phyloP scores from a whole-genome alignment of 2,113 vertebrate species.

The Laticauda colubrina region DNA sequence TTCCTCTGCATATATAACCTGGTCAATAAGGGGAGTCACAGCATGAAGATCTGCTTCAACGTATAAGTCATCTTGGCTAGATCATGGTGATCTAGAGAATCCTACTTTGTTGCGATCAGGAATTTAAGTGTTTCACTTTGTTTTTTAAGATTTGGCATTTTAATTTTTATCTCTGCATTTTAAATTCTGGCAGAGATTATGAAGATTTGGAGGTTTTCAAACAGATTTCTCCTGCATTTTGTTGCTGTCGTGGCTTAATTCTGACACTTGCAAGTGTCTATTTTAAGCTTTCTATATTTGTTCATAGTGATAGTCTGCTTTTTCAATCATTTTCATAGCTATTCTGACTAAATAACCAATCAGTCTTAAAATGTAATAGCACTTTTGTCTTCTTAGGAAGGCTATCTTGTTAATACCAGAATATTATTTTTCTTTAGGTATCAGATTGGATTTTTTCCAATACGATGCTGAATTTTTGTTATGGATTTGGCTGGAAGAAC shows the following conservation, averaged over 20 bases:
- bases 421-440: constrained; percentile 36
- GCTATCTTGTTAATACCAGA: constrained; percentile 34
- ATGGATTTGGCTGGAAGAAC: constrained; percentile 65
- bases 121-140: not conserved
- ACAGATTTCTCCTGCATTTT: not conserved
- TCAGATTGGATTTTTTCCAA: constrained; percentile 13
- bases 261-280: constrained; percentile 3
- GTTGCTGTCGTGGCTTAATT: not conserved
- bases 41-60: not conserved
- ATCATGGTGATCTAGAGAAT: constrained; percentile 5
- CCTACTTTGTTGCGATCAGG: constrained; percentile 2
- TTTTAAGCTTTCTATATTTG: not conserved
- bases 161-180: constrained; percentile 21
- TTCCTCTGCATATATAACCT: not conserved
- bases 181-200: not conserved
- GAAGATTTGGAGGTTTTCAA: not conserved
- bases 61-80: not conserved
- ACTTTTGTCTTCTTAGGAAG: not conserved
- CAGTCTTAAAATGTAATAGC: not conserved
- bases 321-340: not conserved
- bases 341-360: not conserved
- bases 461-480: constrained; percentile 44
- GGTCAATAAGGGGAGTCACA: not conserved
- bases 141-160: constrained; percentile 18
- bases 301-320: not conserved